phyloP scores from a whole-genome alignment of 2,113 vertebrate genomes.

The Poecile atricapillus region DNA sequence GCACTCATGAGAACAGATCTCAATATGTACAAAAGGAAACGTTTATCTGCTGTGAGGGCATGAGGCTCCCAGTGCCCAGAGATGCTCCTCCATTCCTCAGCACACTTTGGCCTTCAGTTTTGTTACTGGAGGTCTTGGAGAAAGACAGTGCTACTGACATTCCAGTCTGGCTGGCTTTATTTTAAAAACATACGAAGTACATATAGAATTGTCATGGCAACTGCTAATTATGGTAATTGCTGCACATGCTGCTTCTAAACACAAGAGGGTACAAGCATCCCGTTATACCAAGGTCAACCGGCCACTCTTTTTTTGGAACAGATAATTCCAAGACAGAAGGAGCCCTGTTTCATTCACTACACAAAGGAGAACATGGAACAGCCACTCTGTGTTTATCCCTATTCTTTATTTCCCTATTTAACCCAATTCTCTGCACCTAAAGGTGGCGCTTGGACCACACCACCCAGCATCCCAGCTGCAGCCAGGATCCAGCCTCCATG shows the following conservation, averaged over 20 bases:
- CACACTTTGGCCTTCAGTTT: background rate
- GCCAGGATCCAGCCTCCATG: background rate
- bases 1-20: background rate
- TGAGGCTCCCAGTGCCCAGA: background rate
- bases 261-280: constrained; percentile 60
- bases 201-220: constrained; percentile 70
- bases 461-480: background rate
- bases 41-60: background rate
- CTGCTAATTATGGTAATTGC: constrained; percentile 58
- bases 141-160: constrained; percentile 38
- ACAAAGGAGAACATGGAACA: background rate
- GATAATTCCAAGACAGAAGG: background rate
- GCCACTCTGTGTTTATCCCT: background rate
- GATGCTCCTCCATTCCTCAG: background rate
- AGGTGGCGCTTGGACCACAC: background rate
- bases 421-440: background rate
- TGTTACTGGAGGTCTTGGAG: background rate
- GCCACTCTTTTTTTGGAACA: background rate
- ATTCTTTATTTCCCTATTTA: too few species aligned
- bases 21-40: background rate
- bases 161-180: constrained; percentile 35
- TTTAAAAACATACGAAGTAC: constrained; percentile 44
- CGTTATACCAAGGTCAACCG: constrained; percentile 3
- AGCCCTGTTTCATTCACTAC: background rate
- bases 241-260: constrained; percentile 64